Evolutionary conservation across 2,113 vertebrate species (phyloP).

Genomic region (Boulengeromyrus knoepffleri): DNA sequence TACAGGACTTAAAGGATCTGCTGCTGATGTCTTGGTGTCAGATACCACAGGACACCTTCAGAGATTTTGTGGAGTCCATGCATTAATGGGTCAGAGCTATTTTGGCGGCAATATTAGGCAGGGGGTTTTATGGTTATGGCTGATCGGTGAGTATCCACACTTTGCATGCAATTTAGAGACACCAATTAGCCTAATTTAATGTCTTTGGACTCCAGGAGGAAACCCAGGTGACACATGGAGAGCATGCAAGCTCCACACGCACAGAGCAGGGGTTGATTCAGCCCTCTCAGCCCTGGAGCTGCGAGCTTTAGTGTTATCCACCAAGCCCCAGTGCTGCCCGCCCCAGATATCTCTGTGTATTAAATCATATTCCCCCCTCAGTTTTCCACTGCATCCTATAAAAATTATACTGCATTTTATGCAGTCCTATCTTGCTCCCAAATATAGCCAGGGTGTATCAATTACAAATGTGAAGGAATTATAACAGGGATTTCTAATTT

Average conservation of each 20-base stretch:
- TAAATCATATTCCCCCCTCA: neutral
- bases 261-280: neutral
- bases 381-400: neutral
- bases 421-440: neutral
- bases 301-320: neutral
- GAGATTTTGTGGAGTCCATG: neutral
- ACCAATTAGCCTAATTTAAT: neutral
- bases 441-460: neutral
- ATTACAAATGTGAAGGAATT: neutral
- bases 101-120: neutral
- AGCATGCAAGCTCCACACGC: neutral
- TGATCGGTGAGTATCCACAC: neutral
- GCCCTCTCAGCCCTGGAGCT: neutral
- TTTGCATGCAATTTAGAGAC: neutral
- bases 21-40: neutral
- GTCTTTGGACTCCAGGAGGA: neutral
- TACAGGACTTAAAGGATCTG: neutral
- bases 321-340: neutral
- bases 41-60: neutral
- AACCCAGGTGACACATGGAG: neutral
- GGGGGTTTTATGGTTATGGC: neutral
- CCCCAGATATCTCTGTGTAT: neutral
- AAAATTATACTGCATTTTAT: neutral
- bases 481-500: constrained; percentile 1
- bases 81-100: neutral